phyloP scores from a whole-genome alignment of 2,797 vertebrate species.

The Tiaroga cobitis region DNA sequence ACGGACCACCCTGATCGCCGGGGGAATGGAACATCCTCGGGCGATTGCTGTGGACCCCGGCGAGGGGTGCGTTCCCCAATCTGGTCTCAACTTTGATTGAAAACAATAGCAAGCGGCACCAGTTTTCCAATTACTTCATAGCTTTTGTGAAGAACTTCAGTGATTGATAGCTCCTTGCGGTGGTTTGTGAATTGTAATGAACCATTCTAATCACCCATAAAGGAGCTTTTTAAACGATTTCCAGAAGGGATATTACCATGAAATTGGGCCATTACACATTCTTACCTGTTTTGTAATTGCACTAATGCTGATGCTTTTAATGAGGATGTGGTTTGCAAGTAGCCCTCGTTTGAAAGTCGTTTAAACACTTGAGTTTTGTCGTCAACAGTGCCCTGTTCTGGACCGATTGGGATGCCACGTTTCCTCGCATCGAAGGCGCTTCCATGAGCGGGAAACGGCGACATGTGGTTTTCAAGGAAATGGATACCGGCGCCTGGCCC shows the following conservation, averaged over 20 bases:
- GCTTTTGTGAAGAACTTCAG: conserved; percentile 24
- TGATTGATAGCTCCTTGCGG: conserved; percentile 21
- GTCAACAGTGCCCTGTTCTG: conserved; percentile 84
- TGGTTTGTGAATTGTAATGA: conserved; percentile 36
- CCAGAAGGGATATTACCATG: conserved; percentile 41
- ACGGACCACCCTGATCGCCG: conserved; percentile 84
- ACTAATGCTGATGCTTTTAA: conserved; percentile 32
- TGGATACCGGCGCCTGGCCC: conserved; percentile 88
- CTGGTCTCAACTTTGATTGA: neutral
- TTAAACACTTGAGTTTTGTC: conserved; percentile 30
- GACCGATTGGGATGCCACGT: conserved; percentile 90
- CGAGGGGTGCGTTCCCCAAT: conserved; percentile 75
- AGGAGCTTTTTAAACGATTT: conserved; percentile 44
- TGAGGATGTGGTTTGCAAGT: conserved; percentile 20
- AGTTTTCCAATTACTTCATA: conserved; percentile 3
- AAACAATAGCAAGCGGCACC: neutral
- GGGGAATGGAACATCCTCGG: conserved; percentile 87
- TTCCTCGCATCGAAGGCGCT: conserved; percentile 87
- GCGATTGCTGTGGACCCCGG: conserved; percentile 88
- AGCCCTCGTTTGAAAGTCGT: conserved; percentile 7
- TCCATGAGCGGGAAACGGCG: conserved; percentile 86
- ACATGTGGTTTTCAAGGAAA: conserved; percentile 86
- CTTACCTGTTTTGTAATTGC: conserved; percentile 33
- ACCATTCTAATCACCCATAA: conserved; percentile 43
- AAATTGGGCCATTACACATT: conserved; percentile 34